A percentile compares a stretch with the other conserved stretches of the same genome.
phyloP scores from a whole-genome alignment of 2,888 invertebrate genomes.

The Drosophila helvetica region DNA sequence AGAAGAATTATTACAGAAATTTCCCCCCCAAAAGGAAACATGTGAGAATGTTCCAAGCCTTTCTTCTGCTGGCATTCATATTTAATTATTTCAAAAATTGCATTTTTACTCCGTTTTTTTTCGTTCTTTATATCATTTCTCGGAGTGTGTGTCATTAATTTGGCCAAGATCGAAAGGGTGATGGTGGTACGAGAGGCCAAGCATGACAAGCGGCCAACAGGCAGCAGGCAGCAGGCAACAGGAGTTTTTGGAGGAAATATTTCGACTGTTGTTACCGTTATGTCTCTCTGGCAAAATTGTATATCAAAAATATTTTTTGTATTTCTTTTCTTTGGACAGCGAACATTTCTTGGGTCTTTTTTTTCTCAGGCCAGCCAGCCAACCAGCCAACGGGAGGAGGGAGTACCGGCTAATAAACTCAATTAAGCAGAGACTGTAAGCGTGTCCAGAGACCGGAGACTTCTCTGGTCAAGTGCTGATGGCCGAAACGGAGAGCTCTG shows the following conservation, averaged over 20 bases:
- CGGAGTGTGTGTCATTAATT: conserved; percentile 67
- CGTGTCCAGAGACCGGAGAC: conserved; percentile 45
- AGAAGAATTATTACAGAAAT: conserved; percentile 29
- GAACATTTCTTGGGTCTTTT: conserved; percentile 12
- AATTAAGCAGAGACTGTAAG: conserved; percentile 70
- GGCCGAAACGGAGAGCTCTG: conserved; percentile 17
- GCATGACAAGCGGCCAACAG: conserved; percentile 65
- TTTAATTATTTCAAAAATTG: conserved; percentile 74
- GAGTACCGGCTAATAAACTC: conserved; percentile 70
- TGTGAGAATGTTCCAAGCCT: conserved; percentile 38
- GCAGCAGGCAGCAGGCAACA: conserved; percentile 52
- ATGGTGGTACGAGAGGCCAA: conserved; percentile 23
- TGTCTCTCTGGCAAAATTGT: conserved; percentile 59
- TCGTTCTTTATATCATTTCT: conserved; percentile 49
- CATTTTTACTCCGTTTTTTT: conserved; percentile 57
- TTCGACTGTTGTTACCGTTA: conserved; percentile 72
- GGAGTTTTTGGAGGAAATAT: conserved; percentile 55
- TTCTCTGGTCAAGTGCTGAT: conserved; percentile 52
- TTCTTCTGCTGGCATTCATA: conserved; percentile 53
- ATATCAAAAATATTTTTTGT: conserved; percentile 53
- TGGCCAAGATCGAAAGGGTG: conserved; percentile 38
- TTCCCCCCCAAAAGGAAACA: conserved; percentile 2
- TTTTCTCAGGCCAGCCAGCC: conserved; percentile 31
- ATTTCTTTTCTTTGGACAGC: conserved; percentile 5
- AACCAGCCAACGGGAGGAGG: background rate